Conservation (phyloP, 2,113 vertebrate genomes). For the Phylloscopus trochiloides region DNA sequence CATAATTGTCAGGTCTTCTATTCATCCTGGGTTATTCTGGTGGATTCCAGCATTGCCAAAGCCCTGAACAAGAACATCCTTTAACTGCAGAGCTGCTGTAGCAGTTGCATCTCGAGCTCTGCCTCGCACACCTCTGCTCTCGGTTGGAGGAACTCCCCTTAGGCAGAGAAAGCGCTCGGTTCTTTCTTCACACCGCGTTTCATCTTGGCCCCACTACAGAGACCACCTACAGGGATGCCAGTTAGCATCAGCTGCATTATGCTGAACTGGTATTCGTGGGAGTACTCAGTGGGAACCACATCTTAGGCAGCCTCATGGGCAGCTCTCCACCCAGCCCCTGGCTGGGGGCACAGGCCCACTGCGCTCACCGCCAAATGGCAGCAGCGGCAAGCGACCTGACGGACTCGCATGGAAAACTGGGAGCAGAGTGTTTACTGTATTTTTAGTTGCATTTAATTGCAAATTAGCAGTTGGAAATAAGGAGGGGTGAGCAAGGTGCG, state of each 20-base stretch:
- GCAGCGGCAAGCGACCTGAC: background rate
- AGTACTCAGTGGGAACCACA: slow-evolving; percentile 19
- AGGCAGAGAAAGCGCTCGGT: background rate
- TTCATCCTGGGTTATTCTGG: background rate
- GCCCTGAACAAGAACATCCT: background rate
- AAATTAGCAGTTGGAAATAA: slow-evolving; percentile 43
- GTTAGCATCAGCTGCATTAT: background rate
- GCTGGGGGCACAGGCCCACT: background rate
- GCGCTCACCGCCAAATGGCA: background rate
- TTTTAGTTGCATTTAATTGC: background rate
- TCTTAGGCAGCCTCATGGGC: slow-evolving; percentile 5
- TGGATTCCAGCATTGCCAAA: background rate
- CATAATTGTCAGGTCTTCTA: background rate
- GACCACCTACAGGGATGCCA: slow-evolving; percentile 47
- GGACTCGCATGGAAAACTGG: fast-evolving
- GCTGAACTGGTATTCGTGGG: slow-evolving; percentile 9
- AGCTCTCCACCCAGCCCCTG: background rate
- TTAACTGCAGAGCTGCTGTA: background rate
- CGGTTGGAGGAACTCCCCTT: background rate
- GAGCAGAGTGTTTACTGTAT: background rate
- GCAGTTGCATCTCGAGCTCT: background rate
- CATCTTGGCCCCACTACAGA: background rate
- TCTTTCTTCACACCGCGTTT: background rate
- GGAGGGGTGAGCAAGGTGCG: background rate
- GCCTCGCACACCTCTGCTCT: background rate